A percentile compares a stretch with the other conserved stretches of the same genome.
These are phyloP conservation scores for Strix uralensis DNA, from an alignment of 2,113 vertebrate genomes.

Conservation along the genomic window DNA sequence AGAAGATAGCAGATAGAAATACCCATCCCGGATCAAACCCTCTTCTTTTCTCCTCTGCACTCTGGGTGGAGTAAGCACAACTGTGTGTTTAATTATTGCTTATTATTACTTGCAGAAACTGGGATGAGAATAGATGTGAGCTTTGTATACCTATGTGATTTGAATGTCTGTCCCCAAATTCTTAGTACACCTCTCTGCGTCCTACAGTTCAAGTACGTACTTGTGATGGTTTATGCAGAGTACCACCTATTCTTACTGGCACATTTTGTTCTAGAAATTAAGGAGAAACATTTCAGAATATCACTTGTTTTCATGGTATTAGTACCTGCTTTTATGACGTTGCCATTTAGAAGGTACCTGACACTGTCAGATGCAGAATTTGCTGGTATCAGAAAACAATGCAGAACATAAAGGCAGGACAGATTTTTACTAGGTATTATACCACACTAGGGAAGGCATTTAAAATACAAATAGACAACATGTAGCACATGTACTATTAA, in stretches of 20 bases:
- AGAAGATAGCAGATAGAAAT: neutral
- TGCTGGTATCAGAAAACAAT: neutral
- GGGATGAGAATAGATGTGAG: neutral
- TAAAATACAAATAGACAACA: slow-evolving; percentile 21
- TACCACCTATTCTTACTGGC: neutral
- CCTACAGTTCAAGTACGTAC: neutral
- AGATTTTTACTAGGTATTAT: slow-evolving; percentile 19
- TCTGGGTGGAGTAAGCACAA: neutral
- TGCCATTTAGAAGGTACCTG: neutral
- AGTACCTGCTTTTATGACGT: neutral
- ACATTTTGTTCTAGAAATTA: neutral
- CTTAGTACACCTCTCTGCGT: neutral
- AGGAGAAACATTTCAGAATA: neutral
- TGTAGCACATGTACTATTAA: slow-evolving; percentile 24
- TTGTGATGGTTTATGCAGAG: neutral
- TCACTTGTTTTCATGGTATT: neutral
- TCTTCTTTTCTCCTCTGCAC: neutral
- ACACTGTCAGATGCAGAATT: neutral
- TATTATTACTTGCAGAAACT: neutral
- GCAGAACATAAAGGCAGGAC: neutral
- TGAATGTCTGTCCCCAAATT: neutral
- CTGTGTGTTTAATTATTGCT: neutral
- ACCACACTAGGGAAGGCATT: neutral
- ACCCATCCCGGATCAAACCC: neutral
- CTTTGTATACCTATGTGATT: fast-evolving